Evolutionary conservation across 2,888 invertebrate species (phyloP).

Genomic region (Tiphia femorata): DNA sequence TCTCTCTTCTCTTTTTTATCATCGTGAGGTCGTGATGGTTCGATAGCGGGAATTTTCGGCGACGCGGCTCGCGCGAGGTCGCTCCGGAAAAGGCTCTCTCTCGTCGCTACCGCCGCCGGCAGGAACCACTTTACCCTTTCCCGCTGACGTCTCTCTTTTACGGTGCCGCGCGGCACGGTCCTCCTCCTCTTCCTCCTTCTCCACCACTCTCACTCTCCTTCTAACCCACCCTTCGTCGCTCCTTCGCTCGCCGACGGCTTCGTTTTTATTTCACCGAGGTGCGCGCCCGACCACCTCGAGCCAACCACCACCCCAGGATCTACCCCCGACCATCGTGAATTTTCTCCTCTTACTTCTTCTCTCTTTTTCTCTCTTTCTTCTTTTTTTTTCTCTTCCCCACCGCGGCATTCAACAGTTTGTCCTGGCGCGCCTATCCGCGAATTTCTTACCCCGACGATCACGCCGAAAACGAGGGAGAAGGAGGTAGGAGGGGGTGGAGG

Average conservation of each 20-base stretch:
- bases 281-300: conserved; percentile 25
- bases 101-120: too few relatives aligned
- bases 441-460: conserved; percentile 20
- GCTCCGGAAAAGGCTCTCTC: too few relatives aligned
- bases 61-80: too few relatives aligned
- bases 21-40: too few relatives aligned
- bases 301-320: conserved; percentile 8
- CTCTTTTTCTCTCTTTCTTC: conserved; percentile 10
- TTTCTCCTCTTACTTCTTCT: conserved; percentile 15
- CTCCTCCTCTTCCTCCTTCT: neutral
- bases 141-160: too few relatives aligned
- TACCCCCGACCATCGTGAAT: conserved; percentile 15
- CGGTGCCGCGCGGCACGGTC: too few relatives aligned
- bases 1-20: too few relatives aligned
- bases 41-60: too few relatives aligned
- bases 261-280: conserved; percentile 24
- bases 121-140: too few relatives aligned
- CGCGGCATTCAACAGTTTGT: conserved; percentile 54
- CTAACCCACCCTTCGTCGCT: conserved; percentile 7
- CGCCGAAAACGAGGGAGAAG: conserved; percentile 28
- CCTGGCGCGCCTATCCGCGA: conserved; percentile 30
- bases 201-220: neutral
- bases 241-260: conserved; percentile 3
- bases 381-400: conserved; percentile 28
- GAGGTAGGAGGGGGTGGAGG: neutral